Base-by-base conservation (phyloP, 2,113 vertebrate genomes). In the Dasyprocta punctata region DNA sequence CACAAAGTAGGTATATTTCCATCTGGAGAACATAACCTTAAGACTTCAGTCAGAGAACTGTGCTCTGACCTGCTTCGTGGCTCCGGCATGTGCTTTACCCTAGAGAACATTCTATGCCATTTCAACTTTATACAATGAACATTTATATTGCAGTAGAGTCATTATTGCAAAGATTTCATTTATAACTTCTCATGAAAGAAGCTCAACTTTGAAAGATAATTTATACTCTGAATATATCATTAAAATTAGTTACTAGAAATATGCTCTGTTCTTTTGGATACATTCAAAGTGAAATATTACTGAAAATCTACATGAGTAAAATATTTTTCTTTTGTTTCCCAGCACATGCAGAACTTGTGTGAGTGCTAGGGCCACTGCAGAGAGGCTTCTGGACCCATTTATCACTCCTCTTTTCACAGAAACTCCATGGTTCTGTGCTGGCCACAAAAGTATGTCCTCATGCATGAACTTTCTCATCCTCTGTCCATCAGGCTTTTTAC, bases 161-260 rank as follows among this genome's bases (percentile, higher is more conserved):
- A 22, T 63, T 69, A 47, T 26, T 63, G 69, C 77, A 78, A 88
- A 89, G 19, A 44, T 56, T 75, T 65, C 26, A 82, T 38, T 67
- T 41, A 77, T 61, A 61, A 63, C 87, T 73, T 84, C 36, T 86
- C 94, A 52, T 73, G 3, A 58, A 52, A 80, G 8, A 61, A 89
- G 60, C 60, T 96, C 44, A 75, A 86, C 71, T 54, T 41, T 36
- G 36, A 65, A 69, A 75, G 16, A 7, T 60, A 60, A 75, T 69
- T 94, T 94, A 61, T 9, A 61, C 3, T 94, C 10, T 5, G 38
- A 13, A 67, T 69, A 26, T 56, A 10, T 44, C 16, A 44, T 44
- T 54, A 81, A 90, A 81, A 67, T 81, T 75, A 56, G n/a, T 89
- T 90, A 75, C 81, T 24, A 83, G 52, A 82, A 91, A 86, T 60